Evolutionary conservation across 1,140 invertebrate genomes (phyloP).

Genomic region (Papilio xuthus): DNA sequence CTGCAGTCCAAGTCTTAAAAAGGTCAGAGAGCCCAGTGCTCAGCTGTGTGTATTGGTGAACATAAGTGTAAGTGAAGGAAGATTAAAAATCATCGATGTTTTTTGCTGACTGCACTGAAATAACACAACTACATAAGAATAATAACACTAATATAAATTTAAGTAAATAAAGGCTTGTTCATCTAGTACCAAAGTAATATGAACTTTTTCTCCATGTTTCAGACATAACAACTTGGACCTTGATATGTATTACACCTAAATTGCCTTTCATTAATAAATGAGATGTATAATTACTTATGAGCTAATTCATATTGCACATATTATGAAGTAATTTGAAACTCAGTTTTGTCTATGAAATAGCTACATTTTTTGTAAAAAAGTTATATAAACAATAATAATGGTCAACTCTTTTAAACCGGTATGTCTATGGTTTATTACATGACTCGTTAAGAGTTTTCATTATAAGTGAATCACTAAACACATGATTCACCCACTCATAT

Average conservation of each 20-base stretch:
- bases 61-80: too few relatives aligned
- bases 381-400: slow-evolving; percentile 31
- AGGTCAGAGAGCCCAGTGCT: background rate
- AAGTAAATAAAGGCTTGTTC: background rate
- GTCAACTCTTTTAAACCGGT: background rate
- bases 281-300: slow-evolving; percentile 39
- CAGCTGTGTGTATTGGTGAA: too few relatives aligned
- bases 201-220: background rate
- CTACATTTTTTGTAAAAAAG: slow-evolving; percentile 4
- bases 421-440: background rate
- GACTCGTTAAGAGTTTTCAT: background rate
- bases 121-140: background rate
- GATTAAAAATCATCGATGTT: background rate
- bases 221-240: slow-evolving; percentile 16
- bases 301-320: slow-evolving; percentile 54
- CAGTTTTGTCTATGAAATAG: slow-evolving; percentile 10
- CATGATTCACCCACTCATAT: background rate
- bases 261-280: slow-evolving; percentile 25
- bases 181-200: slow-evolving; percentile 4
- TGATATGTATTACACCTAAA: background rate
- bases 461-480: background rate
- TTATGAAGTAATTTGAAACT: slow-evolving; percentile 46
- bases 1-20: background rate
- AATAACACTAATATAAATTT: background rate
- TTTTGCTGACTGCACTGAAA: background rate